Percentiles rank a stretch among this genome's conserved stretches.
Conservation (phyloP, 1,140 invertebrate genomes). For the Homalodisca vitripennis region DNA sequence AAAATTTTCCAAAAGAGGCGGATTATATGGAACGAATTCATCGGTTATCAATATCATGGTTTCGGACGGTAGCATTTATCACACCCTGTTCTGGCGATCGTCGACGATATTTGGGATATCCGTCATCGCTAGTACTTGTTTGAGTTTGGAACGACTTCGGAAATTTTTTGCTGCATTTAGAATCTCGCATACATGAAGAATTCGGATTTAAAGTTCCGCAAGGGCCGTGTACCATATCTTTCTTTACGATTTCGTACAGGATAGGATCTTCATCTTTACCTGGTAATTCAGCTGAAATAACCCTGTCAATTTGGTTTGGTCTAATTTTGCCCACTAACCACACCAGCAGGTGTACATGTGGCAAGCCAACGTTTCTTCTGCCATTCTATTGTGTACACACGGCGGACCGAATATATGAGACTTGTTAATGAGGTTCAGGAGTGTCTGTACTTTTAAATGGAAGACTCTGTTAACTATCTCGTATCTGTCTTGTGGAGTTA, state of each 20-base stretch:
- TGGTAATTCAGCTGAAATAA: slow-evolving; percentile 44
- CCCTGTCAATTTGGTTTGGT: slow-evolving; percentile 1
- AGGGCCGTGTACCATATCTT: slow-evolving; percentile 45
- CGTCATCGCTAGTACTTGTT: slow-evolving; percentile 45
- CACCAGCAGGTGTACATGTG: slow-evolving; percentile 43
- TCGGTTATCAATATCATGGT: neutral
- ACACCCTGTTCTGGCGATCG: slow-evolving; percentile 41
- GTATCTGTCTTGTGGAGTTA: slow-evolving; percentile 32
- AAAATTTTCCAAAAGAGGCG: neutral
- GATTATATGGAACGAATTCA: neutral
- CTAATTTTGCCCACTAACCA: slow-evolving; percentile 19
- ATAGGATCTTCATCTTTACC: slow-evolving; percentile 36
- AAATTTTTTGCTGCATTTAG: slow-evolving; percentile 47
- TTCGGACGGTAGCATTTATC: neutral
- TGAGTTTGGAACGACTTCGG: slow-evolving; percentile 43
- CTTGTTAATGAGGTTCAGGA: slow-evolving; percentile 46
- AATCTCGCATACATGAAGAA: slow-evolving; percentile 47
- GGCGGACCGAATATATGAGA: slow-evolving; percentile 44
- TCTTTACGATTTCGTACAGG: slow-evolving; percentile 38
- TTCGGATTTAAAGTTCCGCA: slow-evolving; percentile 40
- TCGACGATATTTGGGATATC: slow-evolving; percentile 48
- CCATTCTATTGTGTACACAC: slow-evolving; percentile 51
- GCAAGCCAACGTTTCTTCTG: slow-evolving; percentile 50
- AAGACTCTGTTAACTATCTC: slow-evolving; percentile 47
- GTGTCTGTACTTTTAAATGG: slow-evolving; percentile 47